Evolutionary conservation across 1,140 invertebrate genomes (phyloP), one percentile per base, ranked within the genome.

Genomic region (Papilio dardanus): DNA sequence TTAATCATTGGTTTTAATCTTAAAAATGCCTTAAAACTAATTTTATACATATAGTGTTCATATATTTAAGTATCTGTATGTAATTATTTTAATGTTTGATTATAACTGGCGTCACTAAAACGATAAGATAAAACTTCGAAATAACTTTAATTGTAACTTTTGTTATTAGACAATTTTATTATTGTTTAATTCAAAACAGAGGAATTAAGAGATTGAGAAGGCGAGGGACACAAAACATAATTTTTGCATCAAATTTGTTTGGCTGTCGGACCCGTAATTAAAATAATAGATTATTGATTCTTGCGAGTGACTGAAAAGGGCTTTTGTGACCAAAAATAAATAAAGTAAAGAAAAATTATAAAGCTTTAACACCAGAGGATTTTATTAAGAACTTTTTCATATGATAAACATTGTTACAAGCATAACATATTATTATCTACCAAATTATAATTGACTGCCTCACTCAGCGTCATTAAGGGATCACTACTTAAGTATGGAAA

Each of bases 1-100:
- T 58, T 10, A 58, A 14, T 58, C 12, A 58, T 58, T 58, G n/a
- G 10, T 58, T 58, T 58, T 3, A 58, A 58, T 28, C 10, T 28
- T 58, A 58, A 58, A 58, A 58, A 58, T 30, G 54, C 54, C 54
- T 58, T 58, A 30, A 58, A 58, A 58, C 16, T 19, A 50, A 50
- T 12, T 58, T 14, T 58, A n/a, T n/a, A n/a, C 30, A 24, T 58
- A 58, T 58, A 58, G 54, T 58, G 24, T 58, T 58, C 54, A 28
- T 58, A 37, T 12, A 40, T 40, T 46, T 58, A 28, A 58, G 54
- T 3, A 14, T 58, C 14, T 21, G 30, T 58, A 58, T 28, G 21
- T 58, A 58, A 30, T 58, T 58, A 58, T 58, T 58, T 58, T 58
- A 30, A 30, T 14, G n/a, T n/a, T n/a, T n/a, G n/a, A n/a, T n/a